Conservation (phyloP, 2,113 vertebrate species). For the Euleptes europaea region DNA sequence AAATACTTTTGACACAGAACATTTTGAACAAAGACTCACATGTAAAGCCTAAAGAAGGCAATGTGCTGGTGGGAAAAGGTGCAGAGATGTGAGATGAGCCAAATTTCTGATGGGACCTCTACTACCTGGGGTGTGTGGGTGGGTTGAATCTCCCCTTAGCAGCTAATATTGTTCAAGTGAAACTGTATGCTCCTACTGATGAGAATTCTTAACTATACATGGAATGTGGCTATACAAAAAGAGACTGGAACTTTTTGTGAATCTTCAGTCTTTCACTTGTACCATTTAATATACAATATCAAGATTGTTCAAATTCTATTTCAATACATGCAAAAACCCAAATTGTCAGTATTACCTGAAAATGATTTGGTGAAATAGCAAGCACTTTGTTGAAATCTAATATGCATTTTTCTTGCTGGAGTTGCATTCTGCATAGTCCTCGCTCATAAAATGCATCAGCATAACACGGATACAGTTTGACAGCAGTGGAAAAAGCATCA, state of each 20-base stretch:
- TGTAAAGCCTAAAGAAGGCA: neutral
- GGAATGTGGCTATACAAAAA: neutral
- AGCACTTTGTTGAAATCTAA: slow-evolving; percentile 78
- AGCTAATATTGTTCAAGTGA: neutral
- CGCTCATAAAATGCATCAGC: slow-evolving; percentile 79
- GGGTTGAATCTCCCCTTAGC: neutral
- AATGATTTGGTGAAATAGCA: slow-evolving; percentile 73
- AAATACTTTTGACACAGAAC: neutral
- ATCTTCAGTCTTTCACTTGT: neutral
- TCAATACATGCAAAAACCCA: slow-evolving; percentile 17
- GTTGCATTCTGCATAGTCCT: slow-evolving; percentile 77
- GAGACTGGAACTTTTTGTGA: neutral
- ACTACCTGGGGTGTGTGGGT: neutral
- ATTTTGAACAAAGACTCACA: neutral
- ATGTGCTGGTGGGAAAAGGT: neutral
- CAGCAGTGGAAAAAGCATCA: slow-evolving; percentile 72
- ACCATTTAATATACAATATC: too few relatives aligned
- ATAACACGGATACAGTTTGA: slow-evolving; percentile 70
- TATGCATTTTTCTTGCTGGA: slow-evolving; percentile 68
- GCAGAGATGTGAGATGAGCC: neutral
- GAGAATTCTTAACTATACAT: neutral
- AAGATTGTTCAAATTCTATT: neutral
- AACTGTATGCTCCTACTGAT: neutral
- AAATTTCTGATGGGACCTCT: neutral
- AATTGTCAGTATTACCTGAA: slow-evolving; percentile 72